A percentile compares a stretch with the other conserved stretches of the same genome.
Evolutionary conservation across 1,140 invertebrate species (phyloP).

Genomic region (Patella vulgata): DNA sequence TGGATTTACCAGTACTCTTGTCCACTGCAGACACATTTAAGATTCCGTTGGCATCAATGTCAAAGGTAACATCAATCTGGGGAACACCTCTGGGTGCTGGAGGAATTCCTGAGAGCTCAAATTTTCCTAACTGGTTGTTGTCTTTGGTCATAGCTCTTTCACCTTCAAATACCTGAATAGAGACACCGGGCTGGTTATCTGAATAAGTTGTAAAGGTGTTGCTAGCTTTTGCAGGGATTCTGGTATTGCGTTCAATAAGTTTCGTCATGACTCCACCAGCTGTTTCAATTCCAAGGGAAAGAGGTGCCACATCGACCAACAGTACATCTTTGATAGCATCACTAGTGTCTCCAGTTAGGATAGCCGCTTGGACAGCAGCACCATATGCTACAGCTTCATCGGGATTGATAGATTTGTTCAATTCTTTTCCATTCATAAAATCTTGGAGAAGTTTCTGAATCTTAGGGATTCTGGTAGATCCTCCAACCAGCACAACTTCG

Average conservation of each 20-base stretch:
- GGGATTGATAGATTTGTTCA: slow-evolving; percentile 62
- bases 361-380: slow-evolving; percentile 71
- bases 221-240: slow-evolving; percentile 61
- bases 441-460: slow-evolving; percentile 93
- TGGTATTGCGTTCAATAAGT: slow-evolving; percentile 69
- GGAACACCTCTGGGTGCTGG: slow-evolving; percentile 92
- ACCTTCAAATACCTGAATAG: slow-evolving; percentile 81
- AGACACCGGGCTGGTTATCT: slow-evolving; percentile 80
- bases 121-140: slow-evolving; percentile 86
- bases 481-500: slow-evolving; percentile 96
- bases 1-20: slow-evolving; percentile 75
- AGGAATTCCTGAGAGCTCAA: slow-evolving; percentile 90
- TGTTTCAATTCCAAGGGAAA: slow-evolving; percentile 70
- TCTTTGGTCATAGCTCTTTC: slow-evolving; percentile 87
- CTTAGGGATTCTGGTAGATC: slow-evolving; percentile 97
- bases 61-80: slow-evolving; percentile 76
- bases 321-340: slow-evolving; percentile 61
- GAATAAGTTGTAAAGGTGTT: slow-evolving; percentile 64
- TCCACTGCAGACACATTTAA: slow-evolving; percentile 67
- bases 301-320: slow-evolving; percentile 63
- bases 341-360: slow-evolving; percentile 58
- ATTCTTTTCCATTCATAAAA: slow-evolving; percentile 71
- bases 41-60: slow-evolving; percentile 72
- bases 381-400: slow-evolving; percentile 72
- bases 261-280: slow-evolving; percentile 74